Evolutionary conservation across 2,888 invertebrate genomes (phyloP), one percentile per base, ranked within the genome.

Genomic region (Deilephila elpenor): DNA sequence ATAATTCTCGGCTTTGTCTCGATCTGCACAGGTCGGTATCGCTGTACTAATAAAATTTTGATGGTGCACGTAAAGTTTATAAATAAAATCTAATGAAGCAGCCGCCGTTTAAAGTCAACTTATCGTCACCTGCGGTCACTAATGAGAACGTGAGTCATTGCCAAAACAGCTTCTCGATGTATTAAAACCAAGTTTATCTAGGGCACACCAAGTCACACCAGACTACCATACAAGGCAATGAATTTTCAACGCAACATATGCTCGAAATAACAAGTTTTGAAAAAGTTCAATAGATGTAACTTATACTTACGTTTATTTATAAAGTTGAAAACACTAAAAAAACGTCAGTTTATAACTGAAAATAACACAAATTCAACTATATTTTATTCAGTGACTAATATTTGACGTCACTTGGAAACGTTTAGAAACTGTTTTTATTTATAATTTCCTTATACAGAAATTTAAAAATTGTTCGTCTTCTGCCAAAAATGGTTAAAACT

Each of bases 181-280:
- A 82, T 80, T 77, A 67, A 56, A 56, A 67, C 51, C 73, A 78
- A 81, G 78, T 82, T 79, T 86, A 91, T 83, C 87, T 93, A 86
- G 91, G 91, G 83, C 90, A 89, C 82, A 83, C 85, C 79, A 80
- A 86, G 88, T 83, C 87, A 86, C 82, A 79, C 80, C 82, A 77
- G 80, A 83, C 84, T 89, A 84, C 93, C 93, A 73, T 92, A 84
- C 76, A 93, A 75, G 93, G 93, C 75, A 79, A 76, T 78, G 81
- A 76, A 81, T 88, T 90, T 90, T 78, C 77, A 81, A 79, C 74
- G 56, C 62, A 80, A 81, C 90, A 88, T 79, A 88, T 88, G 90
- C 74, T 80, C n/a, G 19, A 73, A 74, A 60, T 64, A 75, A 61
- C n/a, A 70, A 34, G 8, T 8, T 17, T 64, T 67, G 0, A 44